Evolutionary conservation across 1,140 invertebrate species (phyloP).

Genomic region (Euura saliciscinereae): DNA sequence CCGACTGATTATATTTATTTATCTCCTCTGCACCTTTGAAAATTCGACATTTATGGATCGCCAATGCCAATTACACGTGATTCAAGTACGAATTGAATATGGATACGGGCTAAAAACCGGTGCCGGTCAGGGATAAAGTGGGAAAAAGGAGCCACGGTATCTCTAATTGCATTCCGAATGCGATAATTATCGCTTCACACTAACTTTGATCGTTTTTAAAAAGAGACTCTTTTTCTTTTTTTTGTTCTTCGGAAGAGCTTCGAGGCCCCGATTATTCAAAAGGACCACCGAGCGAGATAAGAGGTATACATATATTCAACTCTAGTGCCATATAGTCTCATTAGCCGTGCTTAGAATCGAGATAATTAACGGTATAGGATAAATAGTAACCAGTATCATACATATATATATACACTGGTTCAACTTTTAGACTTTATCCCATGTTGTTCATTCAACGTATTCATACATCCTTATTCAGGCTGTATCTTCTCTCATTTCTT

Average conservation of each 20-base stretch:
- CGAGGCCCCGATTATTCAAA: background rate
- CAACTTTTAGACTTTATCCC: too few relatives aligned
- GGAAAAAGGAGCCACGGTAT: background rate
- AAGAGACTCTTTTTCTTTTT: too few relatives aligned
- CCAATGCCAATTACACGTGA: background rate
- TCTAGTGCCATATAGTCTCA: constrained; percentile 1
- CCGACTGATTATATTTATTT: background rate
- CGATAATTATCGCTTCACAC: background rate
- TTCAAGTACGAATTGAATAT: background rate
- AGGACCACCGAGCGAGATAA: background rate
- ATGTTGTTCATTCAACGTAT: too few relatives aligned
- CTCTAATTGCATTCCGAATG: background rate
- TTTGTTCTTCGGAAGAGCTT: too few relatives aligned
- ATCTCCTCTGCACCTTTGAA: background rate
- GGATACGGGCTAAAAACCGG: background rate
- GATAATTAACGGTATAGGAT: constrained; percentile 5
- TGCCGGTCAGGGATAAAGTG: background rate
- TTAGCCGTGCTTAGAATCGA: constrained; percentile 2
- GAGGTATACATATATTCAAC: background rate
- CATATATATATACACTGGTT: background rate
- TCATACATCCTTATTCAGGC: too few relatives aligned
- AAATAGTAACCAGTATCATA: background rate
- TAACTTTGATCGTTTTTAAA: too few relatives aligned
- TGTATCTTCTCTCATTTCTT: too few relatives aligned
- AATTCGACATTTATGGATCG: background rate